phyloP scores from a whole-genome alignment of 2,888 invertebrate species.

The Carpatolechia fugitivella region DNA sequence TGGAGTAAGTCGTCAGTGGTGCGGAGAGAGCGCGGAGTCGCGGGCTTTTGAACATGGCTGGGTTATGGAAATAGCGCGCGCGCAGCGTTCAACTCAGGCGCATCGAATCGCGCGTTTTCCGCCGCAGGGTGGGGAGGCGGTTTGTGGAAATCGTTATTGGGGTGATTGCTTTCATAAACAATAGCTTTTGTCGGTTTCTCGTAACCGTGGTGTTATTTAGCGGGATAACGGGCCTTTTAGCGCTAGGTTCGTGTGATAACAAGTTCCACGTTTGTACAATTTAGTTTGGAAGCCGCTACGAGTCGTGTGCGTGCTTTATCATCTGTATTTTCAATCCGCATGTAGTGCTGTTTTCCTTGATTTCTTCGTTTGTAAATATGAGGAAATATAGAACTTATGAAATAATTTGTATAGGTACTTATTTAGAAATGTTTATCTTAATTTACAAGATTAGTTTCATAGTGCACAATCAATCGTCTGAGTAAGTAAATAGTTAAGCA shows the following conservation, averaged over 20 bases:
- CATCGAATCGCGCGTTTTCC: conserved; percentile 76
- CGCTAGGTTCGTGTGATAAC: conserved; percentile 51
- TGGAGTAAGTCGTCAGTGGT: conserved; percentile 48
- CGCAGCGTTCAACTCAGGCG: conserved; percentile 68
- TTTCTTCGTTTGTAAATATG: background rate
- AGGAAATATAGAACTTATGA: no score
- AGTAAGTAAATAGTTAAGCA: conserved; percentile 8
- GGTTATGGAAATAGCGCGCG: conserved; percentile 62
- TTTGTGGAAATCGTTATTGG: conserved; percentile 78
- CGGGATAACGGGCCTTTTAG: conserved; percentile 56
- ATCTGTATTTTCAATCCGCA: conserved; percentile 22
- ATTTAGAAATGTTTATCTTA: no score
- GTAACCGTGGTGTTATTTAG: conserved; percentile 60
- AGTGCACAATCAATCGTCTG: conserved; percentile 5
- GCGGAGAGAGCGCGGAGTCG: conserved; percentile 23
- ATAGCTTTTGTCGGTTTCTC: conserved; percentile 72
- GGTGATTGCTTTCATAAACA: conserved; percentile 79
- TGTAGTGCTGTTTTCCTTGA: conserved; percentile 17
- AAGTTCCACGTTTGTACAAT: conserved; percentile 43
- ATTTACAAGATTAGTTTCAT: no score
- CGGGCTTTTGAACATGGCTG: conserved; percentile 42
- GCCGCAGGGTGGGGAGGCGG: conserved; percentile 56
- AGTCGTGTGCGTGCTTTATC: conserved; percentile 41
- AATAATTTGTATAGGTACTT: background rate
- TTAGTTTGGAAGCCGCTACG: conserved; percentile 36